Evolutionary conservation across 2,797 vertebrate species (phyloP).

Genomic region (Coilia nasus): DNA sequence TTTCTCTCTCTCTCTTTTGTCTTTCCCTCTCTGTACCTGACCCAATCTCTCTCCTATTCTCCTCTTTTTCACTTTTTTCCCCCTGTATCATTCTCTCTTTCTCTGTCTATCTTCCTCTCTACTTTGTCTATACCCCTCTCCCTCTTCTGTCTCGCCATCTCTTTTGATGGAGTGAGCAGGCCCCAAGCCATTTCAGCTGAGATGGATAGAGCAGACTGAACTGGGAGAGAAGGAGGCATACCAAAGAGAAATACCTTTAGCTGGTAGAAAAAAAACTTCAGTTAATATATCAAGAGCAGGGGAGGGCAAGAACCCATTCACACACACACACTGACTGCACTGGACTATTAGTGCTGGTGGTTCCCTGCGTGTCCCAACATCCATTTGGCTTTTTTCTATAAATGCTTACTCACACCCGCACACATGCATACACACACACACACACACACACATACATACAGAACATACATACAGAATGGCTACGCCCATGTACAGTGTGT

Average conservation of each 20-base stretch:
- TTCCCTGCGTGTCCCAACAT: neutral
- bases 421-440: neutral
- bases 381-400: neutral
- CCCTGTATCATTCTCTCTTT: neutral
- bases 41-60: neutral
- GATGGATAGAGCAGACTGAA: neutral
- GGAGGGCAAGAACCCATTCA: slow-evolving; percentile 9
- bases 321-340: neutral
- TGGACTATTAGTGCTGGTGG: too few species aligned
- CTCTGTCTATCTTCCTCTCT: slow-evolving; percentile 1
- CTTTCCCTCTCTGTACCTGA: neutral
- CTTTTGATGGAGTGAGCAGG: slow-evolving; percentile 9
- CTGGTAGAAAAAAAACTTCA: neutral
- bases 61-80: neutral
- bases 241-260: too few species aligned
- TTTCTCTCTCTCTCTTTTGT: neutral
- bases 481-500: too few species aligned
- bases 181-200: neutral
- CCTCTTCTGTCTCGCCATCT: neutral
- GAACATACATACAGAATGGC: neutral
- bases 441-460: neutral
- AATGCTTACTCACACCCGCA: neutral
- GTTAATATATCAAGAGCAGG: slow-evolving; percentile 7
- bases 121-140: neutral
- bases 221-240: neutral